Evolutionary conservation across 2,888 invertebrate species (phyloP), one percentile per base, ranked within the genome.

Genomic region (Nowickia ferox): DNA sequence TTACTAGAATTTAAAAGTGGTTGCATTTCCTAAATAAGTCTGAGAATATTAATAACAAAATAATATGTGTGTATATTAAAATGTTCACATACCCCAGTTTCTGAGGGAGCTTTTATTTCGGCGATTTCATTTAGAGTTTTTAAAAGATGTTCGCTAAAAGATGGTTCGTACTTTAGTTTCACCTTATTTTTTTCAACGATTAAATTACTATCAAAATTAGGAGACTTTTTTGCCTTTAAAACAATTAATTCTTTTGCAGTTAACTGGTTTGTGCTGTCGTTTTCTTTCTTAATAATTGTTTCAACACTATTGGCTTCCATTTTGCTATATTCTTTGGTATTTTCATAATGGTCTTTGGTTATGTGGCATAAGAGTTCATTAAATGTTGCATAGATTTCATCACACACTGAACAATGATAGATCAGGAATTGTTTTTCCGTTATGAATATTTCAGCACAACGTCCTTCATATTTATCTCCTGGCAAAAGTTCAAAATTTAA

Each of bases 361-460:
- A 80, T 65, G 80, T 80, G 80, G 57, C 66, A 51, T 74, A 80
- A 80, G 8, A 80, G 80, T 57, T 80, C 48, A 48, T 57, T 66
- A 65, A 74, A 80, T 55, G 66, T 80, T 48, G 48, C 17, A 51
- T 30, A 80, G 6, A 74, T 80, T 72, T 72, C 79, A 15, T 80
- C 79, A 65, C 79, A 80, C 11, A 72, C 57, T 15, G 79, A 80
- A 59, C 79, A 79, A n/a, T 79, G 79, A n/a, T 72, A 79, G 38
- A 79, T 38, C 2, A 79, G 51, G 40, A 71, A 79, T 44, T 79
- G 65, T 65, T 79, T 79, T 55, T 72, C 79, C n/a, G 79, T 79
- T 79, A 79, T 79, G n/a, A 65, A 79, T 46, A 79, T 79, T 79
- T 79, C 79, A 55, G 79, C 79, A 53, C 79, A 79, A 46, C 79